Evolutionary conservation across 2,888 invertebrate species (phyloP), one percentile per base, ranked within the genome.

Genomic region (Schizotus pectinicornis): DNA sequence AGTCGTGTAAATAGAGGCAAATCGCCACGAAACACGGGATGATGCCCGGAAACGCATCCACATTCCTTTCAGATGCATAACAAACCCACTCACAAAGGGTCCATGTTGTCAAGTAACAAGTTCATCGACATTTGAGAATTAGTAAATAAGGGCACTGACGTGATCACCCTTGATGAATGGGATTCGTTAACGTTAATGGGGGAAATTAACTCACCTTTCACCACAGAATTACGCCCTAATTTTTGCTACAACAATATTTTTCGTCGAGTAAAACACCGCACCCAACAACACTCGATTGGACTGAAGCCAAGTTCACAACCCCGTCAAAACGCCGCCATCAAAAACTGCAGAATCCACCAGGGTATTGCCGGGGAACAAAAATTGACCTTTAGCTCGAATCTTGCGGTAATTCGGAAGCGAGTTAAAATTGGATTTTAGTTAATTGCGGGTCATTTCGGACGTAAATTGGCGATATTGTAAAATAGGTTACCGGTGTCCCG

Each of bases 41-140:
- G 33, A 11, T 30, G 3, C 7, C 22, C 33, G 22, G 14, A 12
- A 34, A 11, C 14, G 22, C 14, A 47, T 14, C 8, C 9, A 13
- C 50, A 39, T 30, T 14, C 36, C 36, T 36, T 38, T 49, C 7
- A 8, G 6, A 30, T 39, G 12, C 32, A 50, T 30, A 50, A 50
- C 30, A 39, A 50, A 70, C 72, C 71, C 68, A 72, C 68, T 67
- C 72, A 76, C 74, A 75, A 75, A 75, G 74, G 73, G 68, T 72
- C 77, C 77, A 77, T 77, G 75, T 77, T 77, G 77, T 74, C 64
- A 65, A 22, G 22, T 22, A 22, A 59, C 63, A 62, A 66, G 73
- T 74, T 74, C 73, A 74, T 69, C 72, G 70, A 76, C 73, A 58
- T 45, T 32, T 33, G 31, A 56, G 45, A 3, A 13, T 14, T 8